Percentiles rank a stretch among this genome's conserved stretches.
phyloP scores from a whole-genome alignment of 2,113 vertebrate species.

The Coreoperca whiteheadi region DNA sequence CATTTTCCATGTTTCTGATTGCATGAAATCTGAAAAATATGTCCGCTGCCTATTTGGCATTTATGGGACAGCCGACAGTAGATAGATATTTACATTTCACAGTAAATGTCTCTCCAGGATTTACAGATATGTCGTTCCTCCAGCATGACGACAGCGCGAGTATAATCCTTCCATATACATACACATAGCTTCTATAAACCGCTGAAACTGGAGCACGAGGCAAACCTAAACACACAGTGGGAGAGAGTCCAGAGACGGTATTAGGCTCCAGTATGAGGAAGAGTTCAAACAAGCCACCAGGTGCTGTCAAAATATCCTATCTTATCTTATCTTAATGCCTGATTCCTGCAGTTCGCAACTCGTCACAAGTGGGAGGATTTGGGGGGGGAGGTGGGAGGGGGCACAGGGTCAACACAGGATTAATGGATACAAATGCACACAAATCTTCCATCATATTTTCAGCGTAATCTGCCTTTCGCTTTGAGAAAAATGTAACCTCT shows the following conservation, averaged over 20 bases:
- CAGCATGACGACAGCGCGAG: background rate
- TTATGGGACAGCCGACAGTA: background rate
- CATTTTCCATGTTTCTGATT: background rate
- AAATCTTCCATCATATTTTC: slow-evolving; percentile 1
- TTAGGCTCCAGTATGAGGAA: background rate
- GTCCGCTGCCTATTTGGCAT: background rate
- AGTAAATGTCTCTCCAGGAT: background rate
- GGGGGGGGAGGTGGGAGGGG: background rate
- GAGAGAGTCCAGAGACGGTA: slow-evolving; percentile 20
- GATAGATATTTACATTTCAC: slow-evolving; percentile 17
- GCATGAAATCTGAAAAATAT: slow-evolving; percentile 3
- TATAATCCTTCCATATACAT: slow-evolving; percentile 49
- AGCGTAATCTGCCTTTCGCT: background rate
- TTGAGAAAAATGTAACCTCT: background rate
- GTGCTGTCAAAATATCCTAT: slow-evolving; percentile 42
- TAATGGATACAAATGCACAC: slow-evolving; percentile 2
- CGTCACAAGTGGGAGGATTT: slow-evolving; percentile 28
- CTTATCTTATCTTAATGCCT: slow-evolving; percentile 49
- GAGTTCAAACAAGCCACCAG: slow-evolving; percentile 35
- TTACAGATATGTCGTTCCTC: background rate
- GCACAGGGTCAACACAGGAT: slow-evolving; percentile 14
- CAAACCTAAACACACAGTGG: slow-evolving; percentile 49
- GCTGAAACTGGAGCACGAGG: slow-evolving; percentile 38
- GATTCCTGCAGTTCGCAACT: slow-evolving; percentile 42
- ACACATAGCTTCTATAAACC: slow-evolving; percentile 44